A percentile compares a stretch with the other conserved stretches of the same genome.
These are phyloP conservation scores for Luehdorfia chinensis DNA, from an alignment of 1,140 invertebrate species.

Conservation along the genomic window DNA sequence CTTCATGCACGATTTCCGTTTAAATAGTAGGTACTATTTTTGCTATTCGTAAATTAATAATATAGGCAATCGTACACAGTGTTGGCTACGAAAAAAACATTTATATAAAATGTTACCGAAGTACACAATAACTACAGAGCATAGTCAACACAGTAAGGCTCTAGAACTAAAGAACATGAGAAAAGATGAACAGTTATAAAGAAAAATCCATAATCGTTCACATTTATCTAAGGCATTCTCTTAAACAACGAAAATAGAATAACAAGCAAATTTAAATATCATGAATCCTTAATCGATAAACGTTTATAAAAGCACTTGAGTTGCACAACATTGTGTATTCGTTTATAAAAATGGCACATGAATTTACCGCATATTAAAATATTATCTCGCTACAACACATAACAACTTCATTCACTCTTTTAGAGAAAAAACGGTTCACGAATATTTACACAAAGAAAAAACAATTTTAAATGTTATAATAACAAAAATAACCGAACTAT, in stretches of 20 bases:
- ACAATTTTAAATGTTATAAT: constrained; percentile 28
- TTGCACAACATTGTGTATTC: constrained; percentile 53
- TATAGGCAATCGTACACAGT: not conserved
- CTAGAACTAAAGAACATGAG: constrained; percentile 28
- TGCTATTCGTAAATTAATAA: not conserved
- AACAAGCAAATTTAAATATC: constrained; percentile 75
- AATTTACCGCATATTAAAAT: constrained; percentile 51
- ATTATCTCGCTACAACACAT: constrained; percentile 52
- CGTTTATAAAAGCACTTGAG: constrained; percentile 66
- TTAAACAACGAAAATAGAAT: constrained; percentile 43
- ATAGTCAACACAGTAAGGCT: not conserved
- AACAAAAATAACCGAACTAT: constrained; percentile 36
- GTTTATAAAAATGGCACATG: constrained; percentile 63
- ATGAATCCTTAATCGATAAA: constrained; percentile 36
- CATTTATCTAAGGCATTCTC: constrained; percentile 29
- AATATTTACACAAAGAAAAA: constrained; percentile 67
- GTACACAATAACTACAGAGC: constrained; percentile 2
- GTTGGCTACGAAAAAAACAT: constrained; percentile 1
- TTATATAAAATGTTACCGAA: not conserved
- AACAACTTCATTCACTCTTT: constrained; percentile 43
- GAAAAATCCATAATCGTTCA: not conserved
- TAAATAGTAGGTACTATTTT: not conserved
- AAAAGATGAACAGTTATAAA: constrained; percentile 28
- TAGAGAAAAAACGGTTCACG: constrained; percentile 36
- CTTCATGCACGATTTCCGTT: constrained; percentile 13